A percentile compares a stretch with the other conserved stretches of the same genome.
Conservation (phyloP, 2,888 invertebrate genomes). For the Atethmia centrago region DNA sequence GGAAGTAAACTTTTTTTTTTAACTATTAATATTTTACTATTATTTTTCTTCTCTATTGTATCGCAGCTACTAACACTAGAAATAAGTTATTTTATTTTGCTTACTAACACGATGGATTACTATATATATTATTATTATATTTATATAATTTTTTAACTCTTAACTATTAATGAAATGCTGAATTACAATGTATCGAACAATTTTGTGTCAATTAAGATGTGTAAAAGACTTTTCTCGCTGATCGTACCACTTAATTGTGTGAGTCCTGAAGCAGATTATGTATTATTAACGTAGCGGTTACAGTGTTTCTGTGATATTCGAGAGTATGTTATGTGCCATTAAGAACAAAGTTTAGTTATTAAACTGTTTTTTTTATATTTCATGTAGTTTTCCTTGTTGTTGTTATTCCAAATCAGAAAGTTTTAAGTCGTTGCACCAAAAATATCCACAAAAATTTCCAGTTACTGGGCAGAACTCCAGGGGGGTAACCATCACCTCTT, state of each 20-base stretch:
- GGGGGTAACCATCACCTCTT: no score
- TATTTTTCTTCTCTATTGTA: no score
- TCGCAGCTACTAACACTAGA: no score
- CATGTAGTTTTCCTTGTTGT: not conserved
- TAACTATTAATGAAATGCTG: not conserved
- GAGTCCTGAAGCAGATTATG: not conserved
- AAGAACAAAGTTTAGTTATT: slow-evolving; percentile 7
- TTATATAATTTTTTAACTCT: not conserved
- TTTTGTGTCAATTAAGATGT: not conserved
- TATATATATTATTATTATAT: no score
- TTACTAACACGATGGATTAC: no score
- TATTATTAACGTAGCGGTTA: slow-evolving; percentile 1
- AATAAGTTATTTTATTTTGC: no score
- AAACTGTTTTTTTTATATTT: slow-evolving; percentile 16
- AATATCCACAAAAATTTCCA: no score
- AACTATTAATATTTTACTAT: no score
- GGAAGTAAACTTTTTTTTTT: no score
- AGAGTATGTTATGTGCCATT: slow-evolving; percentile 28
- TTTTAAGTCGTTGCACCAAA: no score
- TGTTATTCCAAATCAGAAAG: no score
- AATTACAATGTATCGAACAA: not conserved
- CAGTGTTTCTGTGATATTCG: slow-evolving; percentile 44
- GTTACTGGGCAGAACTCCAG: no score
- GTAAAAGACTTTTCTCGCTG: not conserved
- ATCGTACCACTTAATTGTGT: not conserved